Conservation (phyloP, 2,797 vertebrate species). For the Phrynocephalus vlangalii region DNA sequence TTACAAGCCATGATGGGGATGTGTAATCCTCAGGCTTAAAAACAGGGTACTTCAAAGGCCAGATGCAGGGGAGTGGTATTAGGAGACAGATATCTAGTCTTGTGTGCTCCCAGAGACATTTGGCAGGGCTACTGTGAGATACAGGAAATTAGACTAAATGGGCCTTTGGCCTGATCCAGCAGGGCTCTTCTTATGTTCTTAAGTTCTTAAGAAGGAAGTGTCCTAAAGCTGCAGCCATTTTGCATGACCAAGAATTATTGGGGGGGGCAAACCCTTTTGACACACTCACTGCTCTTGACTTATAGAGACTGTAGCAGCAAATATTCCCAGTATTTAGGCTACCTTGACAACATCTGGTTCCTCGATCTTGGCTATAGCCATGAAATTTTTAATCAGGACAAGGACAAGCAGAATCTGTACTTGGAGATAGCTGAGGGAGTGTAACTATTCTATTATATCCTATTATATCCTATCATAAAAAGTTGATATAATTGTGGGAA, state of each 20-base stretch:
- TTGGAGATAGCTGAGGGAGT: neutral
- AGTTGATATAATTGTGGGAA: neutral
- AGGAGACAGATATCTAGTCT: no score
- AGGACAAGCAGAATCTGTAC: neutral
- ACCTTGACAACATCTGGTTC: neutral
- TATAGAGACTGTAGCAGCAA: neutral
- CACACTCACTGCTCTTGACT: neutral
- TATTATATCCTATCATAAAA: neutral
- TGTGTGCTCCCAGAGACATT: no score
- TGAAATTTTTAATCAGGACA: neutral
- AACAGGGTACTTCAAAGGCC: no score
- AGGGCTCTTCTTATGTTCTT: no score
- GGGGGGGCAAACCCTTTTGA: neutral
- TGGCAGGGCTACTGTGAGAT: no score
- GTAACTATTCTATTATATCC: neutral
- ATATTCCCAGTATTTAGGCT: neutral
- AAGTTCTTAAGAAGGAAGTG: neutral
- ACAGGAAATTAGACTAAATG: no score
- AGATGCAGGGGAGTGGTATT: no score
- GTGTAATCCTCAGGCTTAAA: no score
- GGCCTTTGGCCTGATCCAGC: no score
- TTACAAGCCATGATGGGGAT: no score
- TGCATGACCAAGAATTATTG: neutral
- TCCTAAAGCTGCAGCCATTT: neutral
- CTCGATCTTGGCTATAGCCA: neutral